phyloP scores from a whole-genome alignment of 2,888 invertebrate genomes.

The Lepidonotus clava region DNA sequence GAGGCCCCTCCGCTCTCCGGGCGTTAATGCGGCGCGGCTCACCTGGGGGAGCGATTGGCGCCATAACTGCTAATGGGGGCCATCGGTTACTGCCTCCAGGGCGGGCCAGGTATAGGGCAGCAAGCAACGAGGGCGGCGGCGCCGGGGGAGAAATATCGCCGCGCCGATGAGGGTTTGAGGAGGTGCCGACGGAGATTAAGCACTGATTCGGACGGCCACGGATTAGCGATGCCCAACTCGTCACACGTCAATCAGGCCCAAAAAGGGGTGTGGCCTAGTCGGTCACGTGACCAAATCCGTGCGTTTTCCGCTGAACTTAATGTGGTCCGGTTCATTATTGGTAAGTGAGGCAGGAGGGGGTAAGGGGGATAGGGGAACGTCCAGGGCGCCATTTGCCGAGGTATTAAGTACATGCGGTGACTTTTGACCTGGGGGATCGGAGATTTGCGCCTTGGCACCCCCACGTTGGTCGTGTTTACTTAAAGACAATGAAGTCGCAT shows the following conservation, averaged over 20 bases:
- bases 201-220: conserved; percentile 25
- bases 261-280: conserved; percentile 16
- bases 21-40: background rate
- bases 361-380: too few relatives aligned
- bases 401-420: conserved; percentile 3
- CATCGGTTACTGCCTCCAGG: background rate
- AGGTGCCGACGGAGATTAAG: conserved; percentile 5
- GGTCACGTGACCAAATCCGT: conserved; percentile 38
- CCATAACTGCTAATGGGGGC: conserved; percentile 17
- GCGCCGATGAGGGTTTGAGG: conserved; percentile 39
- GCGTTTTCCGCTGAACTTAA: background rate
- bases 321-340: conserved; percentile 9
- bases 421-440: background rate
- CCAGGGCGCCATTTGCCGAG: background rate
- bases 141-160: conserved; percentile 19
- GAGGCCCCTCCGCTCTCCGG: background rate
- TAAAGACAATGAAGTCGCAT: conserved; percentile 35
- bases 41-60: conserved; percentile 9
- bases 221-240: conserved; percentile 42
- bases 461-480: conserved; percentile 10
- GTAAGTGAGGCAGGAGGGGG: background rate
- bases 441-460: background rate
- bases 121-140: background rate
- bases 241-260: conserved; percentile 40
- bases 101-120: background rate